A percentile compares a stretch with the other conserved stretches of the same genome.
Conservation (phyloP, 2,797 vertebrate genomes). For the Pyrocephalus nanus region DNA sequence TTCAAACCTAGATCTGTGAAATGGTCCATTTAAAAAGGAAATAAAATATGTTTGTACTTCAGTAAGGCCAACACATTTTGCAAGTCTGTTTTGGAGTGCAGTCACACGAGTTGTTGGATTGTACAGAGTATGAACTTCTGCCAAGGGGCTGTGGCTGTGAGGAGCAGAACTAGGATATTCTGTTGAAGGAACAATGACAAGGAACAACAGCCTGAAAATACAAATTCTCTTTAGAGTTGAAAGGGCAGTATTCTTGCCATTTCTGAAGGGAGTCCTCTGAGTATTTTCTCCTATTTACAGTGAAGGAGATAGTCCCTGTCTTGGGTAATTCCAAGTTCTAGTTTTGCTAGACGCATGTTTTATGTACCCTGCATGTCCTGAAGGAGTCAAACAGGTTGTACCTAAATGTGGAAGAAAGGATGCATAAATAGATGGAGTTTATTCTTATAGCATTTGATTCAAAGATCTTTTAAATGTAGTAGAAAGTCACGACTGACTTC, state of each 20-base stretch:
- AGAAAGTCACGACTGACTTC: background rate
- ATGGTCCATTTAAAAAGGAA: background rate
- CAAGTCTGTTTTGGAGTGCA: background rate
- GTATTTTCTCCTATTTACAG: background rate
- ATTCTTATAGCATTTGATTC: background rate
- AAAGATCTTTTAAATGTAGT: background rate
- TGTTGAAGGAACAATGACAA: background rate
- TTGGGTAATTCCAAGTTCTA: background rate
- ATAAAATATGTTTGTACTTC: background rate
- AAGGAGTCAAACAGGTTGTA: background rate
- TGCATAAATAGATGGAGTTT: background rate
- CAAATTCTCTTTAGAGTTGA: background rate
- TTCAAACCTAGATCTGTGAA: background rate
- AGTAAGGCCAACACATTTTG: background rate
- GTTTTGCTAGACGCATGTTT: background rate
- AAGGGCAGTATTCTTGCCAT: background rate
- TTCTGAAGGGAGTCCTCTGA: background rate
- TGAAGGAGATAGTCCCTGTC: background rate
- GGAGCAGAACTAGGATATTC: background rate
- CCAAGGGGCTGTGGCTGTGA: background rate
- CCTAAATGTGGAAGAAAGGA: background rate
- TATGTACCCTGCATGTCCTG: background rate
- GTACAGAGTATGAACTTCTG: background rate
- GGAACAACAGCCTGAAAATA: background rate
- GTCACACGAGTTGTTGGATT: background rate